Evolutionary conservation across 1,140 invertebrate species (phyloP).

Genomic region (Chrysopa pallens): DNA sequence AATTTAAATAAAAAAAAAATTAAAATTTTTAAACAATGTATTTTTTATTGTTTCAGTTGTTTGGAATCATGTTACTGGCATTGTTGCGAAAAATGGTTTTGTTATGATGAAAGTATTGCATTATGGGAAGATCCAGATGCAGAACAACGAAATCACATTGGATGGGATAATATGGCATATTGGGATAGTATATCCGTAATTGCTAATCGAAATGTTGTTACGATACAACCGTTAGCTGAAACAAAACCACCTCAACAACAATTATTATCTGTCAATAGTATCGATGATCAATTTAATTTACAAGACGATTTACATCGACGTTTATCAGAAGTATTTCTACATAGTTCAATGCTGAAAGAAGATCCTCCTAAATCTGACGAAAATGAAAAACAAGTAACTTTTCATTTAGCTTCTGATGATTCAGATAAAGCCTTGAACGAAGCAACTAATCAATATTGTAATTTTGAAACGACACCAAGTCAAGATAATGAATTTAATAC

Average conservation of each 20-base stretch:
- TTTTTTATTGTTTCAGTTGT: slow-evolving; percentile 12
- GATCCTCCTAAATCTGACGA: background rate
- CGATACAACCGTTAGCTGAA: slow-evolving; percentile 14
- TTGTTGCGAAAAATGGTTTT: slow-evolving; percentile 18
- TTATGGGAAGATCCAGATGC: slow-evolving; percentile 14
- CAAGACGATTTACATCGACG: background rate
- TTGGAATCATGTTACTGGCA: slow-evolving; percentile 19
- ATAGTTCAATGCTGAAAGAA: background rate
- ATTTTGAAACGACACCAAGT: background rate
- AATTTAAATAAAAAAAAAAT: too few species aligned
- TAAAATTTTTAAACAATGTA: too few species aligned
- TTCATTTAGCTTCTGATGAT: too few species aligned
- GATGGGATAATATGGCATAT: slow-evolving; percentile 18
- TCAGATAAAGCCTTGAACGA: background rate
- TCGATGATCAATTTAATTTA: slow-evolving; percentile 2
- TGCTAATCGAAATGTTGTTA: slow-evolving; percentile 16
- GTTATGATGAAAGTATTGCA: slow-evolving; percentile 19
- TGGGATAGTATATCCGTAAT: slow-evolving; percentile 20
- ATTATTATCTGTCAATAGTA: slow-evolving; percentile 5
- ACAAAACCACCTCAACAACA: slow-evolving; percentile 2
- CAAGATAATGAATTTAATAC: background rate
- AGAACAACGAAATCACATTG: slow-evolving; percentile 13
- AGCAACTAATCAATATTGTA: background rate
- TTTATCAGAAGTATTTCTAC: too few species aligned
- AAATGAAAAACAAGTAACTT: background rate